Evolutionary conservation across 2,888 invertebrate genomes (phyloP), one percentile per base, ranked within the genome.

Genomic region (Andrena chrysosceles): DNA sequence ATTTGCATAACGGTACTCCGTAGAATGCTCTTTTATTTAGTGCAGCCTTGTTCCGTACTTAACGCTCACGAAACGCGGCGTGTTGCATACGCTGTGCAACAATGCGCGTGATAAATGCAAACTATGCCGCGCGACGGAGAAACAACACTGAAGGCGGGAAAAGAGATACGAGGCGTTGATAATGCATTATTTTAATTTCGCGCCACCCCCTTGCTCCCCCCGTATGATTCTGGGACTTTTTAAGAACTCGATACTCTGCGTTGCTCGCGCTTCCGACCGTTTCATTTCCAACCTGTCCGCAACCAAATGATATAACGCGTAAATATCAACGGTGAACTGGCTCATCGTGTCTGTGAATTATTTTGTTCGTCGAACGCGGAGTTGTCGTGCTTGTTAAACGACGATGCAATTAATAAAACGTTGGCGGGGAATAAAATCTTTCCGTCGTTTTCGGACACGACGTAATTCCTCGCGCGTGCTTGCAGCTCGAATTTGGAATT

Each of bases 71-170:
- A 10, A 59, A 68, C 70, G 59, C 49, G 54, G n/a, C 48, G 49
- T 31, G 64, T 20, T 52, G 49, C 66, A 77, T 13, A 67, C 64
- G 62, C 54, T 13, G 26, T 52, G 66, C 73, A 77, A 70, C 82
- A 75, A 77, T 67, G 75, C 62, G 35, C 73, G 66, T 81, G 77
- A 82, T 82, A 84, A 84, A 82, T 71, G 74, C 77, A 31, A 59
- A 31, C n/a, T 73, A 70, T 42, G 81, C 54, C 31, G 52, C 48
- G 62, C 42, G 49, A 23, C 7, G 69, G 66, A 68, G 59, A 54
- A 70, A 77, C 82, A 52, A 33, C 70, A 26, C 56, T 23, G 33
- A 6, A 20, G 4, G 49, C 56, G 69, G 73, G 69, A 63, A 16
- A 62, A 26, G 4, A 16, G 42, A 42, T 42, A 42, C 16, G 48